Evolutionary conservation across 2,113 vertebrate species (phyloP).

Genomic region (Sporophila hypoxantha): DNA sequence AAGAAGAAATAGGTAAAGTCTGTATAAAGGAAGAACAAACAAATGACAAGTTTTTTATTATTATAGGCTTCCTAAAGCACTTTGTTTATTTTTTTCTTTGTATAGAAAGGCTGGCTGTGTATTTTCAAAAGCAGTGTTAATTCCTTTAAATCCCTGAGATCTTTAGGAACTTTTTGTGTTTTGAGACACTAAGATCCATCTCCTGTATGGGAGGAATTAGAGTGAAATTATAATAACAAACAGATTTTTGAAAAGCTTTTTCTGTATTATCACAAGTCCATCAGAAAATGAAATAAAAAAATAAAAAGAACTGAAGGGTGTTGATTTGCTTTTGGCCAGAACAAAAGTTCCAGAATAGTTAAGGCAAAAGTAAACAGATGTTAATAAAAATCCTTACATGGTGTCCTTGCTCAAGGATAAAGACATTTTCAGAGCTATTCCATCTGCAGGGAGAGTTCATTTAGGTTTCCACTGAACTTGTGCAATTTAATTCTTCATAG

Average conservation of each 20-base stretch:
- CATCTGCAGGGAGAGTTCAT: not conserved
- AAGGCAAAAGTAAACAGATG: conserved; percentile 56
- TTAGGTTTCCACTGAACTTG: conserved; percentile 11
- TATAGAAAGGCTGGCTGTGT: conserved; percentile 3
- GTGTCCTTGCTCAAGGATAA: conserved; percentile 14
- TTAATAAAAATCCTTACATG: conserved; percentile 8
- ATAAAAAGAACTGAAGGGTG: not conserved
- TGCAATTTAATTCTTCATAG: not conserved
- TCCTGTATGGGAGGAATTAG: conserved; percentile 39
- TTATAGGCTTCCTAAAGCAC: conserved; percentile 16
- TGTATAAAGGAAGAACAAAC: not conserved
- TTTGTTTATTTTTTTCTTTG: conserved; percentile 60
- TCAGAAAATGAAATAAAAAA: conserved; percentile 6
- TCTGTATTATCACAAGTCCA: conserved; percentile 43
- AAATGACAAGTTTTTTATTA: not conserved
- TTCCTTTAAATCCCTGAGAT: conserved; percentile 50
- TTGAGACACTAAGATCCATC: conserved; percentile 22
- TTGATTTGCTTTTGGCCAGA: conserved; percentile 49
- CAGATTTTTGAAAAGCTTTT: conserved; percentile 47
- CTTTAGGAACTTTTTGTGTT: conserved; percentile 17
- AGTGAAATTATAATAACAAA: conserved; percentile 53
- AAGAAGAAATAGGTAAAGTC: not conserved
- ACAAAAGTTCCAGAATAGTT: conserved; percentile 50
- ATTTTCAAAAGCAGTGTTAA: conserved; percentile 49
- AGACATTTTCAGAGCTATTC: conserved; percentile 12